Base-by-base conservation (phyloP, 1,140 invertebrate species). In the Gerris buenoi region DNA sequence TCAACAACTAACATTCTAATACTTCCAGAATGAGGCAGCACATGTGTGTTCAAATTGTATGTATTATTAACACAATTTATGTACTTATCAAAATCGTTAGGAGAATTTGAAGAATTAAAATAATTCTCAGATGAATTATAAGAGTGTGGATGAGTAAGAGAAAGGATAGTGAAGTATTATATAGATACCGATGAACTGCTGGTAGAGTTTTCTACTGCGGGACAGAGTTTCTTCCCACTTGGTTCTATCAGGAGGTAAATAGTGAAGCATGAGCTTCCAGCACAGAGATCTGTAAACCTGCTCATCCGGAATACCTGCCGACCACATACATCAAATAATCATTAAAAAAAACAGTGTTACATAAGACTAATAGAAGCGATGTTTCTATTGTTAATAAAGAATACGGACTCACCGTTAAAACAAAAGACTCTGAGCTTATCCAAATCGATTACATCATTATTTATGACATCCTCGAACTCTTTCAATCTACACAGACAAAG, bases 181-280 rank as follows among this genome's bases (percentile, higher is more conserved):
- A 65, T 74, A 75, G 71, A 81, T 81, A 86, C 89, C 85, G 62
- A 95, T 88, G 77, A 95, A 93, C 71, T 91, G 88, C 69, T 84
- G 83, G 75, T 93, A 93, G 1, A 91, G 78, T 69, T 86, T 81
- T 69, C 90, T 80, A 74, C 91, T 90, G 67, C 85, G 82, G 18
- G 76, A 72, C 2, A 93, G 75, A 29, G 84, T 84, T 70, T 84
- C 75, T 5, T 82, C 77, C 86, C 89, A 90, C 67, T 77, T 81
- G 46, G 75, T 76, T 69, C 81, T 85, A 58, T 84, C 81, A 13
- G 81, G 72, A 2, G 90, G 89, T 65, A 95, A 77, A 76, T 93
- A 95, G 73, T 90, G 88, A 3, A 95, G 79, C 57, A 95, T 75
- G 13, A 93, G 77, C 75, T 87, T 89, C 91, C 91, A 95, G 69